Evolutionary conservation across 2,888 invertebrate genomes (phyloP).

Genomic region (Harpagoxenus sublaevis): DNA sequence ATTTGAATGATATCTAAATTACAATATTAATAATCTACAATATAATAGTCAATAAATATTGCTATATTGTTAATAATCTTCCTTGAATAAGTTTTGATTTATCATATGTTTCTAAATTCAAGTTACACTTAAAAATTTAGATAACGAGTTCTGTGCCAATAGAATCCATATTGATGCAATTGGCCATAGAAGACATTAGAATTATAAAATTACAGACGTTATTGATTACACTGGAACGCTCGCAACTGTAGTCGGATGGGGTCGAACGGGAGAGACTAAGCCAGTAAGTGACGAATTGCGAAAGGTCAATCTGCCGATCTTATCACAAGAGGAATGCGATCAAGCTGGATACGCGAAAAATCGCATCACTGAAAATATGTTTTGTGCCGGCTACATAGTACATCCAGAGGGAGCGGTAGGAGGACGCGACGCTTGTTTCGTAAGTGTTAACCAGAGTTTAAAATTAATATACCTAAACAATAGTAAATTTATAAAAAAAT

Average conservation of each 20-base stretch:
- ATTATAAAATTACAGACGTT: slow-evolving; percentile 78
- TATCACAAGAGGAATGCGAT: slow-evolving; percentile 90
- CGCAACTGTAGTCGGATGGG: slow-evolving; percentile 92
- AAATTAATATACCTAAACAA: background rate
- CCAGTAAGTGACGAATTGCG: slow-evolving; percentile 90
- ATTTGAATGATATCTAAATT: background rate
- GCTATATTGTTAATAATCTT: background rate
- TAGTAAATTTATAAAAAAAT: background rate
- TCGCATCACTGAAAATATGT: slow-evolving; percentile 92
- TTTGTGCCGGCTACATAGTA: slow-evolving; percentile 91
- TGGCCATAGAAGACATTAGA: background rate
- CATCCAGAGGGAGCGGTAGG: slow-evolving; percentile 85
- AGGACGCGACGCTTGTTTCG: slow-evolving; percentile 90
- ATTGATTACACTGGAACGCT: slow-evolving; percentile 88
- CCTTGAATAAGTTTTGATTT: background rate
- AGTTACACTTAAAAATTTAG: background rate
- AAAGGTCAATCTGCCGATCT: slow-evolving; percentile 91
- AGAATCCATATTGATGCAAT: background rate
- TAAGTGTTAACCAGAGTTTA: slow-evolving; percentile 78
- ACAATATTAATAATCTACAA: background rate
- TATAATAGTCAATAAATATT: background rate
- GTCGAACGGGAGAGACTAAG: slow-evolving; percentile 90
- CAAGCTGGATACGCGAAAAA: slow-evolving; percentile 90
- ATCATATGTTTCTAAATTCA: background rate
- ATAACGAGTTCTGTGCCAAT: background rate